Evolutionary conservation across 2,888 invertebrate species (phyloP).

Genomic region (Trimorus sp.): DNA sequence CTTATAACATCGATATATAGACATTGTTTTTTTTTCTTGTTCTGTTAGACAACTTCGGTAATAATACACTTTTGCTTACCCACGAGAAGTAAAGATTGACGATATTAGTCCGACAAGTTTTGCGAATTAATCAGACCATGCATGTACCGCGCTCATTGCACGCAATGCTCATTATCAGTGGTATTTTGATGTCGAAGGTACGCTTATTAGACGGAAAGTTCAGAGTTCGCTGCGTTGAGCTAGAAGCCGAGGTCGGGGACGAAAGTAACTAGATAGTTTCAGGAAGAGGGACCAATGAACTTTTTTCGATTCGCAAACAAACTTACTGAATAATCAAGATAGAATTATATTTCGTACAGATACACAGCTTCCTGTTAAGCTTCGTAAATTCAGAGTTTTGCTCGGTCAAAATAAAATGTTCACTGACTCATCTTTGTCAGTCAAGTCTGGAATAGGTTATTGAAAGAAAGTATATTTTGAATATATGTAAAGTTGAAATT

Average conservation of each 20-base stretch:
- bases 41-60: conserved; percentile 36
- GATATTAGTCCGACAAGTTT: conserved; percentile 58
- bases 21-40: conserved; percentile 24
- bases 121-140: conserved; percentile 45
- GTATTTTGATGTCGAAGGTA: conserved; percentile 51
- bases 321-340: too few species aligned
- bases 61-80: conserved; percentile 41
- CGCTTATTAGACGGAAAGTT: conserved; percentile 56
- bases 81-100: conserved; percentile 40
- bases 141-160: conserved; percentile 25
- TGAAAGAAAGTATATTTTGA: too few species aligned
- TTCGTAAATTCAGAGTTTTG: too few species aligned
- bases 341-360: too few species aligned
- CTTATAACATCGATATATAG: conserved; percentile 50
- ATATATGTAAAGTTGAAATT: too few species aligned
- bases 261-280: conserved; percentile 3
- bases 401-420: too few species aligned
- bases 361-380: too few species aligned
- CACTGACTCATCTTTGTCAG: too few species aligned
- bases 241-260: conserved; percentile 28
- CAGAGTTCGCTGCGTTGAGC: conserved; percentile 54
- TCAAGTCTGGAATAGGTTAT: too few species aligned
- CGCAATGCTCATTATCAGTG: conserved; percentile 30
- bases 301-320: too few species aligned
- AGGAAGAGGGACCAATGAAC: too few species aligned